Conservation (phyloP, 2,888 invertebrate species). For the Aphelenchoides bicaudatus region DNA sequence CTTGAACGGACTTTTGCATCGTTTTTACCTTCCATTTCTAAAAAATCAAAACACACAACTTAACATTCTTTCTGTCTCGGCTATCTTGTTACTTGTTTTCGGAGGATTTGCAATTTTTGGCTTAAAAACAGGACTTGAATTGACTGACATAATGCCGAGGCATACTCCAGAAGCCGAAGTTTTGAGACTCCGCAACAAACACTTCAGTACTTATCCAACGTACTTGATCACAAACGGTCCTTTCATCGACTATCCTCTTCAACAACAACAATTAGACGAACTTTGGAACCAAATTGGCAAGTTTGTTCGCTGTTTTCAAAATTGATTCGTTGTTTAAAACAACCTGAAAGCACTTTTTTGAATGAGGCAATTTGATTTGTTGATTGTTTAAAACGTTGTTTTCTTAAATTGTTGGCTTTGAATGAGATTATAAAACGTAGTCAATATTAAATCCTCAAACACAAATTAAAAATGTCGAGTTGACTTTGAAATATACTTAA, state of each 20-base stretch:
- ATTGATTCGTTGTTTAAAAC: too few species aligned
- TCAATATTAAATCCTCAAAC: too few species aligned
- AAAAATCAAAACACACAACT: slow-evolving; percentile 73
- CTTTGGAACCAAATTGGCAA: slow-evolving; percentile 49
- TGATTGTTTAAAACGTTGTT: too few species aligned
- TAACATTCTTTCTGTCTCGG: slow-evolving; percentile 66
- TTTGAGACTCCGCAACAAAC: slow-evolving; percentile 81
- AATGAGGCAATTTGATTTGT: too few species aligned
- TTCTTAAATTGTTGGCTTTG: too few species aligned
- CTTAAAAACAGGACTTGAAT: slow-evolving; percentile 75
- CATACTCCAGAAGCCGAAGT: slow-evolving; percentile 91
- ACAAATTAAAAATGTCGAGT: too few species aligned
- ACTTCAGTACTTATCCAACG: slow-evolving; percentile 94
- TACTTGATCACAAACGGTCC: slow-evolving; percentile 83
- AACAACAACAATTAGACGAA: slow-evolving; percentile 65
- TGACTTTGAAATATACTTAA: too few species aligned
- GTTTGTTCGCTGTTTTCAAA: too few species aligned
- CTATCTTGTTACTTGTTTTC: slow-evolving; percentile 65
- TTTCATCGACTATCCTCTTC: slow-evolving; percentile 77
- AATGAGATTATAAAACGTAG: too few species aligned
- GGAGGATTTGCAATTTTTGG: slow-evolving; percentile 72
- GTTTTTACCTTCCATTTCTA: slow-evolving; percentile 71
- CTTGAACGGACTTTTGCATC: slow-evolving; percentile 62
- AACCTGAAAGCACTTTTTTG: too few species aligned
- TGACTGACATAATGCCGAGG: slow-evolving; percentile 74